A percentile compares a stretch with the other conserved stretches of the same genome.
These are phyloP conservation scores for Cheilinus undulatus DNA, from an alignment of 2,113 vertebrate genomes.

Conservation along the genomic window DNA sequence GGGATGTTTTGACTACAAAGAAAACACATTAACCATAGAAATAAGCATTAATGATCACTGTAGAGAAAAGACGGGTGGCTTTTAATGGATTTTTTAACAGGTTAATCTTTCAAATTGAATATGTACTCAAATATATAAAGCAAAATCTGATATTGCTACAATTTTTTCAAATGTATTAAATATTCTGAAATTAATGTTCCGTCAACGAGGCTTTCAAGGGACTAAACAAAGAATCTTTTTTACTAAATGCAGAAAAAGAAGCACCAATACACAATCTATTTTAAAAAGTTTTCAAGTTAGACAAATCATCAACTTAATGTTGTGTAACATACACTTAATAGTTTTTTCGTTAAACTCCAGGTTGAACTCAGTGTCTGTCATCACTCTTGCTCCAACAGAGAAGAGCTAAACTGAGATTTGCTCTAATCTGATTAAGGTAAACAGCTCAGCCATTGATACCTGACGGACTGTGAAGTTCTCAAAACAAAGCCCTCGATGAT, in stretches of 20 bases:
- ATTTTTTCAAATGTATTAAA: too few species aligned
- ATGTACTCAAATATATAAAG: too few species aligned
- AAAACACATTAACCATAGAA: too few species aligned
- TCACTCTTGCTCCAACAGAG: constrained; percentile 22
- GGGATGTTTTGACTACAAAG: too few species aligned
- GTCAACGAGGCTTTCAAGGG: too few species aligned
- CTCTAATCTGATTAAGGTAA: constrained; percentile 77
- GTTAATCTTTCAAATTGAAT: too few species aligned
- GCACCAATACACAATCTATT: background rate
- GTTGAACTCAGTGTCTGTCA: constrained; percentile 23
- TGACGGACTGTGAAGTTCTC: constrained; percentile 49
- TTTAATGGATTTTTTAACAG: too few species aligned
- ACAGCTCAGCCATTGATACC: constrained; percentile 73
- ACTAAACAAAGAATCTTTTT: constrained; percentile 5
- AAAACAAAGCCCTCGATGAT: constrained; percentile 47
- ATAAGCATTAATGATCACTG: too few species aligned
- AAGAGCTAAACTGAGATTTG: constrained; percentile 60
- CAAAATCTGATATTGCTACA: background rate
- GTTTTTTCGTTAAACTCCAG: background rate
- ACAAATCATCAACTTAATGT: background rate
- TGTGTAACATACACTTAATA: background rate
- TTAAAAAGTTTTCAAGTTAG: background rate
- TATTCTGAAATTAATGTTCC: too few species aligned
- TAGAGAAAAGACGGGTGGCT: too few species aligned
- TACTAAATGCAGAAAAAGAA: background rate